A percentile compares a stretch with the other conserved stretches of the same genome.
phyloP scores from a whole-genome alignment of 37 sponge, comb jelly and placozoan genomes.

The Bolinopsis microptera region DNA sequence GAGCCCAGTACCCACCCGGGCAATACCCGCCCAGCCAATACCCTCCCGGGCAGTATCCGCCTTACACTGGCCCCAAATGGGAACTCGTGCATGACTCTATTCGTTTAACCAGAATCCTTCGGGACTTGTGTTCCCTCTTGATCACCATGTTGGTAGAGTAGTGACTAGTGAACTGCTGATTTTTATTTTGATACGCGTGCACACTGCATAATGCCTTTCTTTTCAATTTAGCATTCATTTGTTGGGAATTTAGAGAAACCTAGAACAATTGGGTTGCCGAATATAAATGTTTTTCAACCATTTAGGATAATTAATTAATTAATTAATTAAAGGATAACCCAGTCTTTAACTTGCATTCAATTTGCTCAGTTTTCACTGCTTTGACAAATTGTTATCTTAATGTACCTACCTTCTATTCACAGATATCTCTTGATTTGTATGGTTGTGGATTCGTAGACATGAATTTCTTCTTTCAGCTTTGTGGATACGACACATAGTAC shows the following conservation, averaged over 20 bases:
- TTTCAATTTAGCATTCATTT: too few species aligned
- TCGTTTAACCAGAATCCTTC: not conserved
- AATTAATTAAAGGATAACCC: too few species aligned
- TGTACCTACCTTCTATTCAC: too few species aligned
- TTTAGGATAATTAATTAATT: too few species aligned
- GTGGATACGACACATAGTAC: not conserved
- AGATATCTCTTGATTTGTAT: not conserved
- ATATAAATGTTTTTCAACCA: too few species aligned
- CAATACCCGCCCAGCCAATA: slow-evolving; percentile 37
- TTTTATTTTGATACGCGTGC: not conserved
- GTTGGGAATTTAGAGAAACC: too few species aligned
- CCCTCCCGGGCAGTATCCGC: slow-evolving; percentile 46
- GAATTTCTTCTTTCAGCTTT: not conserved
- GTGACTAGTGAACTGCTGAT: not conserved
- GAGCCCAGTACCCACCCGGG: not conserved
- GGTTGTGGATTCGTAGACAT: not conserved
- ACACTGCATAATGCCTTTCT: too few species aligned
- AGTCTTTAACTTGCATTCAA: too few species aligned
- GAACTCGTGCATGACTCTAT: not conserved
- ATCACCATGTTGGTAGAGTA: not conserved
- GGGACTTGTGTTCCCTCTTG: not conserved
- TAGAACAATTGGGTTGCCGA: too few species aligned
- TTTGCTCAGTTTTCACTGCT: too few species aligned
- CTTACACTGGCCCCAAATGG: slow-evolving; percentile 53
- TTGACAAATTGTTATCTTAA: too few species aligned